Conservation (phyloP, 2,797 vertebrate species). For the Dipus sagitta region DNA sequence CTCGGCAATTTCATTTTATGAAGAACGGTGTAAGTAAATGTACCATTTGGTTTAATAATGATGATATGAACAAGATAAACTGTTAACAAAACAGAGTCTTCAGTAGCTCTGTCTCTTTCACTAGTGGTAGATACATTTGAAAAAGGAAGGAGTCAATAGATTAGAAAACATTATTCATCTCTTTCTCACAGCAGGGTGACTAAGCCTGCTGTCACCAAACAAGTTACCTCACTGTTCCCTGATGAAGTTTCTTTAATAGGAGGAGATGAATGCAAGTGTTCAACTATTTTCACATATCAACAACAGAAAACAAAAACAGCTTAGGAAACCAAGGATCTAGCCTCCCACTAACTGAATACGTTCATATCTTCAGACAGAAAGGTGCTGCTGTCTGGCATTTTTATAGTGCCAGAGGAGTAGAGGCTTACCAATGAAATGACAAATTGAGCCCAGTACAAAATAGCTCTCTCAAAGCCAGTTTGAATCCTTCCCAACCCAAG, state of each 20-base stretch:
- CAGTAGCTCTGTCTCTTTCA: conserved; percentile 61
- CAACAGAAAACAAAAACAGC: conserved; percentile 75
- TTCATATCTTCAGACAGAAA: conserved; percentile 55
- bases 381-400: conserved; percentile 9
- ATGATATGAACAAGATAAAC: conserved; percentile 81
- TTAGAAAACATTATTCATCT: conserved; percentile 82
- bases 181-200: conserved; percentile 81
- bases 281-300: conserved; percentile 67
- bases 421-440: conserved; percentile 41
- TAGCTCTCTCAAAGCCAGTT: background rate
- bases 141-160: conserved; percentile 78
- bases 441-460: conserved; percentile 5
- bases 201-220: conserved; percentile 76
- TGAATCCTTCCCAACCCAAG: background rate
- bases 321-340: conserved; percentile 65
- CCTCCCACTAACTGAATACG: conserved; percentile 61
- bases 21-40: conserved; percentile 79
- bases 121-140: conserved; percentile 72
- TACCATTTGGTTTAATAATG: conserved; percentile 84
- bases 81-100: conserved; percentile 81
- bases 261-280: conserved; percentile 59
- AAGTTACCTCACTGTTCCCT: conserved; percentile 64
- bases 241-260: conserved; percentile 63
- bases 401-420: background rate
- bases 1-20: conserved; percentile 73